Base-by-base conservation (phyloP, 2,888 invertebrate genomes). In the Chaetoderma sp. region DNA sequence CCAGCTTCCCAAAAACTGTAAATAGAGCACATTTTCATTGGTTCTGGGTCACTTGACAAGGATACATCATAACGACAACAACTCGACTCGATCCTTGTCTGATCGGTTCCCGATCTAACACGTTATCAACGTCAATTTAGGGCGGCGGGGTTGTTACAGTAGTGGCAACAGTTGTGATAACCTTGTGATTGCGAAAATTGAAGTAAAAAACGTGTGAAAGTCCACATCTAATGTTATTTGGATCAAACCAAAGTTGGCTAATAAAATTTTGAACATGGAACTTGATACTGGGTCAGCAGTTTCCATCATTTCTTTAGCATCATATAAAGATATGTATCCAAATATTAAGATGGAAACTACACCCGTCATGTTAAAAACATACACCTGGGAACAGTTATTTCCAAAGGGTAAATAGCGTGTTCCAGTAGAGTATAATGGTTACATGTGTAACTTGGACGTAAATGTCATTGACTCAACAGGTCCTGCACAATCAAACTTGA, bases 211-310 rank as follows among this genome's bases (percentile, higher is more conserved):
- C n/a, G n/a, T n/a, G n/a, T n/a, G n/a, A n/a, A n/a, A n/a, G n/a
- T n/a, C n/a, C n/a, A n/a, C n/a, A n/a, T n/a, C n/a, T n/a, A n/a
- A n/a, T n/a, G 2, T 28, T 28, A 52, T 52, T 23, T 52, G 52
- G 30, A 33, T 52, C 13, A 18, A 13, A 32, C 6, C 27, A 25
- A 25, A 10, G 18, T 36, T 73, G 8, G 65, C 69, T 36, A 65
- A 65, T 1, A 56, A 50, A 39, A 1, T 8, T 10, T 3, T 66
- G 4, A 60, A 60, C 8, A 73, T 69, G 71, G 72, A 74, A 64
- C 30, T 74, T 4, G 72, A 70, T 45, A 47, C 59, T 59, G 45
- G 59, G 13, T 45, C 32, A 0, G 59, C 45, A n/a, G 18, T 45
- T 3, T 52, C 4, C 16, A 32, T 52, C 21, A 30, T 27, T 13